These are phyloP conservation scores for Sorex maritimensis DNA, from an alignment of 2,797 vertebrate genomes.

Conservation along the genomic window DNA sequence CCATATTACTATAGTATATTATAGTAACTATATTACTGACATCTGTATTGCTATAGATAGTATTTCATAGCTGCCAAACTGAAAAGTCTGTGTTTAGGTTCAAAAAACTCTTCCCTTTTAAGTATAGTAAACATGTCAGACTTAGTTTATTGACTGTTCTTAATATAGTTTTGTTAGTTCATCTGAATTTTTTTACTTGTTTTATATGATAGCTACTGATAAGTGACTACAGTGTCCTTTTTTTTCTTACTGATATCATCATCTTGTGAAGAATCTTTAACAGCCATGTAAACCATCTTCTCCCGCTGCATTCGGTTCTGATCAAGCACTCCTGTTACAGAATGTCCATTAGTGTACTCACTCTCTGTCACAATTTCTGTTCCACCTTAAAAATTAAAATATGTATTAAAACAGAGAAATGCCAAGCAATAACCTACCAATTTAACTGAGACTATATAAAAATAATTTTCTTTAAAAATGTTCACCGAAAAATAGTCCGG, in stretches of 20 bases:
- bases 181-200: not conserved
- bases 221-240: conserved; percentile 68
- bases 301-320: conserved; percentile 96
- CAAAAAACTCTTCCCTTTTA: conserved; percentile 58
- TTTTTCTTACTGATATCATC: conserved; percentile 96
- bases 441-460: conserved; percentile 25
- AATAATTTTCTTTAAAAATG: conserved; percentile 66
- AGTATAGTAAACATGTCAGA: conserved; percentile 14
- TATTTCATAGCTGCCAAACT: conserved; percentile 19
- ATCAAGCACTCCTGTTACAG: conserved; percentile 95
- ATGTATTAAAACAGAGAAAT: conserved; percentile 63
- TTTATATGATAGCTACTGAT: conserved; percentile 27
- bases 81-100: not conserved
- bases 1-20: not conserved
- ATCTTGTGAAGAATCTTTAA: conserved; percentile 96
- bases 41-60: conserved; percentile 28
- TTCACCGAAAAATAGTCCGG: conserved; percentile 47
- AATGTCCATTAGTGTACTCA: conserved; percentile 97
- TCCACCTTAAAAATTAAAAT: conserved; percentile 93
- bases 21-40: not conserved
- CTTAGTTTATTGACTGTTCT: conserved; percentile 61
- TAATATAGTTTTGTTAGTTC: conserved; percentile 25
- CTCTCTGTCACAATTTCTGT: conserved; percentile 99
- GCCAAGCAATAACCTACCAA: conserved; percentile 46
- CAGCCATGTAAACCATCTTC: conserved; percentile 99